A percentile compares a stretch with the other conserved stretches of the same genome.
phyloP scores from a whole-genome alignment of 2,888 invertebrate species.

The Ophion obscuratus region DNA sequence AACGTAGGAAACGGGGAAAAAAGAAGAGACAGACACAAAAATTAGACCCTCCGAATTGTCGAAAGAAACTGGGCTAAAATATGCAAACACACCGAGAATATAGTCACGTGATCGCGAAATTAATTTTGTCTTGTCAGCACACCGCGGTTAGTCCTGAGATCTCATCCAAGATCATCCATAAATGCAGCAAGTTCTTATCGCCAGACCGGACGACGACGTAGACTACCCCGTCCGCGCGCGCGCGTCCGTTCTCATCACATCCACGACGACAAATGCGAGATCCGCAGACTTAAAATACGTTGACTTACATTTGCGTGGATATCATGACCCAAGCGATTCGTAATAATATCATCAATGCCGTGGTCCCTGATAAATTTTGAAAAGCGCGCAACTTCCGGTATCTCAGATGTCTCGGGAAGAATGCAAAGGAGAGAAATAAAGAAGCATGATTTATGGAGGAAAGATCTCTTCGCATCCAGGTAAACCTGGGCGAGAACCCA shows the following conservation, averaged over 20 bases:
- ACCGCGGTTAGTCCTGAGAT: conserved; percentile 56
- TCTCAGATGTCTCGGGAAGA: conserved; percentile 7
- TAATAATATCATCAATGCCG: conserved; percentile 42
- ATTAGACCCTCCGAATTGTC: conserved; percentile 59
- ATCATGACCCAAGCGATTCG: conserved; percentile 32
- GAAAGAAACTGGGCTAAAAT: conserved; percentile 82
- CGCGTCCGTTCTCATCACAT: conserved; percentile 18
- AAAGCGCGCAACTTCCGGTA: conserved; percentile 51
- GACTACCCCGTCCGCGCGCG: not conserved
- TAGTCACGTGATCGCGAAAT: conserved; percentile 72
- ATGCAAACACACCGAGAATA: conserved; percentile 74
- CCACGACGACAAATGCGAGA: conserved; percentile 24
- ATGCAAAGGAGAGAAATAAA: conserved; percentile 10
- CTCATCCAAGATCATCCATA: conserved; percentile 76
- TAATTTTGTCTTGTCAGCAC: conserved; percentile 80
- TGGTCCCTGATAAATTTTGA: conserved; percentile 47
- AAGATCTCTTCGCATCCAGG: conserved; percentile 48
- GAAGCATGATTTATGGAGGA: conserved; percentile 51
- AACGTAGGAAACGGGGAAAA: conserved; percentile 44
- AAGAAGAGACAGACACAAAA: conserved; percentile 54
- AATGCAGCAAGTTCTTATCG: conserved; percentile 79
- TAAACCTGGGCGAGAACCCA: conserved; percentile 40
- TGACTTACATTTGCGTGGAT: conserved; percentile 15
- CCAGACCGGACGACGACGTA: conserved; percentile 29
- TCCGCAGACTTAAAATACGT: conserved; percentile 28